Conservation (phyloP, 2,888 invertebrate genomes). For the Listrodromus nycthemerus region DNA sequence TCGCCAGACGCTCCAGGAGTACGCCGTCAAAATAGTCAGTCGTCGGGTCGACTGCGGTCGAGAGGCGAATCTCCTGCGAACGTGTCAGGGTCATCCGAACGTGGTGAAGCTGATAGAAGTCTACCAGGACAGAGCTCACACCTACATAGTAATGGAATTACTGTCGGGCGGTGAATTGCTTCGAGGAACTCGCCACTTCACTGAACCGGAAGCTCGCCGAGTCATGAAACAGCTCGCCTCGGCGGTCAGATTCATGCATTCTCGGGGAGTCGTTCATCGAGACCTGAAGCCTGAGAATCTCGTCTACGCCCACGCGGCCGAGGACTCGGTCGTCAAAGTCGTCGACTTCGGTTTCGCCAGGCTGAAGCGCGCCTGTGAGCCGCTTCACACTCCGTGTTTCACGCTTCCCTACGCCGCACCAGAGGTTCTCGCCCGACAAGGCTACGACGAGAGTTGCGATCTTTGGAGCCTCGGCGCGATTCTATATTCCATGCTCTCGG, state of each 20-base stretch:
- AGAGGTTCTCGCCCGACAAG: constrained; percentile 92
- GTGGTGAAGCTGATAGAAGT: constrained; percentile 94
- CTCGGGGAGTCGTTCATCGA: constrained; percentile 93
- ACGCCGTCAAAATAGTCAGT: constrained; percentile 95
- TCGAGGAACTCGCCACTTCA: constrained; percentile 88
- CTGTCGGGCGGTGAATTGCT: constrained; percentile 93
- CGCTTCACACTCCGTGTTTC: constrained; percentile 94
- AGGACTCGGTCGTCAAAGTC: constrained; percentile 91
- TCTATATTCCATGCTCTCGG: constrained; percentile 94
- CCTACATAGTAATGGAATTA: constrained; percentile 96
- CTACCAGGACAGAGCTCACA: constrained; percentile 93
- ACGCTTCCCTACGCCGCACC: constrained; percentile 98
- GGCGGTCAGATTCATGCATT: constrained; percentile 94
- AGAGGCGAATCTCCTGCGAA: constrained; percentile 92
- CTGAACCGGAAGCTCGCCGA: constrained; percentile 91
- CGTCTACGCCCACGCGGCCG: constrained; percentile 87
- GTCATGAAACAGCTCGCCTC: constrained; percentile 93
- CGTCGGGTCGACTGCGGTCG: constrained; percentile 88
- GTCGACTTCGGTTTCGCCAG: constrained; percentile 99
- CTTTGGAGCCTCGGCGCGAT: constrained; percentile 98
- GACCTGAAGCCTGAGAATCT: constrained; percentile 97
- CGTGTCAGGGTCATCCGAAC: constrained; percentile 95
- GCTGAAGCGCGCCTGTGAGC: constrained; percentile 87
- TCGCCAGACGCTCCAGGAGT: constrained; percentile 90
- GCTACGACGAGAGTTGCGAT: constrained; percentile 97